These are phyloP conservation scores for Phodopus roborovskii DNA, from an alignment of 2,113 vertebrate genomes.

Conservation along the genomic window DNA sequence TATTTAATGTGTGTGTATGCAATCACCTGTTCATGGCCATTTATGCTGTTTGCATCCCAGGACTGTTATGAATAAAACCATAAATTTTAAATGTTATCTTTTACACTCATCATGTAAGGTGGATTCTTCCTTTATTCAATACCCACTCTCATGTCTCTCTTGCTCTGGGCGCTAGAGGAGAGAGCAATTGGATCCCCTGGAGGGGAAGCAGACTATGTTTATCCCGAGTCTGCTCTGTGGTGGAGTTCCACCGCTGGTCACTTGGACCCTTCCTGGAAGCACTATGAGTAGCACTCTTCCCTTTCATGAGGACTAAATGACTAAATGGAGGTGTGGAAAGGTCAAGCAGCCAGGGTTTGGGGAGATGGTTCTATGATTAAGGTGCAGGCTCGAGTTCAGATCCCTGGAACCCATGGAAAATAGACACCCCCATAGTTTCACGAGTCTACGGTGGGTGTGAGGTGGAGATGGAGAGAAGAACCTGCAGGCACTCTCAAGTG, in stretches of 20 bases:
- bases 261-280: neutral
- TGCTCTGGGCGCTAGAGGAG: neutral
- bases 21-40: neutral
- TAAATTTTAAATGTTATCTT: neutral
- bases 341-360: no score
- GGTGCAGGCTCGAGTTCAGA: neutral
- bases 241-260: neutral
- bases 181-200: neutral
- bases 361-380: neutral
- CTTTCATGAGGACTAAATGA: neutral
- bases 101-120: neutral
- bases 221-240: neutral
- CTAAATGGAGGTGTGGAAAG: neutral
- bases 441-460: neutral
- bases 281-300: neutral
- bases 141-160: neutral
- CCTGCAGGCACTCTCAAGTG: neutral
- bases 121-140: conserved; percentile 3
- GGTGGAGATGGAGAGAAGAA: neutral
- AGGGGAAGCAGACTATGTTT: neutral
- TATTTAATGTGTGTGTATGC: neutral
- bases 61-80: neutral
- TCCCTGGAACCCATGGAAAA: no score
- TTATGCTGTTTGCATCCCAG: neutral
- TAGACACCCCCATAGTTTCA: neutral